A percentile compares a stretch with the other conserved stretches of the same genome.
phyloP scores from a whole-genome alignment of 1,140 invertebrate genomes.

The Microplitis mediator region DNA sequence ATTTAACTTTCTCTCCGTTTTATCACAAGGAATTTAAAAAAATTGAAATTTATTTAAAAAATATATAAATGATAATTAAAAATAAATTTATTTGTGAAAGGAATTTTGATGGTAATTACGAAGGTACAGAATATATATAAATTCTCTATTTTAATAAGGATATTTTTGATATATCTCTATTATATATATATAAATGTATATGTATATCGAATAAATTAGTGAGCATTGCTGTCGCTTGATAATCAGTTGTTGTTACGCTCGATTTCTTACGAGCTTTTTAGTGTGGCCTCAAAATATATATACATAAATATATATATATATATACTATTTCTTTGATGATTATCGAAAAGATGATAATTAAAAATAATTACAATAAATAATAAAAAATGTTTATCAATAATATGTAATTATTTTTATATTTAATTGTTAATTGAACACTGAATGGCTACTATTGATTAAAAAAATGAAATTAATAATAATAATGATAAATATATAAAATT shows the following conservation, averaged over 20 bases:
- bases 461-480: neutral
- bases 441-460: too few relatives aligned
- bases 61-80: too few relatives aligned
- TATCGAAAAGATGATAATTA: too few relatives aligned
- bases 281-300: neutral
- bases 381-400: too few relatives aligned
- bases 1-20: neutral
- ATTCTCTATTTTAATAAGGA: constrained; percentile 62
- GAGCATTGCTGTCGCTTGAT: constrained; percentile 37
- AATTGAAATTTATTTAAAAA: constrained; percentile 20
- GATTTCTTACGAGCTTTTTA: neutral
- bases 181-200: constrained; percentile 49
- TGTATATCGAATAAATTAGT: constrained; percentile 52
- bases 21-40: neutral
- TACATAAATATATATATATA: too few relatives aligned
- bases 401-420: too few relatives aligned
- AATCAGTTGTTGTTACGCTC: constrained; percentile 36
- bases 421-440: neutral
- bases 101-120: constrained; percentile 45
- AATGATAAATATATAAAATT: constrained; percentile 18
- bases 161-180: constrained; percentile 63
- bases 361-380: too few relatives aligned
- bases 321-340: too few relatives aligned
- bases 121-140: constrained; percentile 55
- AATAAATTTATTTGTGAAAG: constrained; percentile 34